A percentile compares a stretch with the other conserved stretches of the same genome.
phyloP scores from a whole-genome alignment of 23 tunicate genomes.

The Botrylloides violaceus region DNA sequence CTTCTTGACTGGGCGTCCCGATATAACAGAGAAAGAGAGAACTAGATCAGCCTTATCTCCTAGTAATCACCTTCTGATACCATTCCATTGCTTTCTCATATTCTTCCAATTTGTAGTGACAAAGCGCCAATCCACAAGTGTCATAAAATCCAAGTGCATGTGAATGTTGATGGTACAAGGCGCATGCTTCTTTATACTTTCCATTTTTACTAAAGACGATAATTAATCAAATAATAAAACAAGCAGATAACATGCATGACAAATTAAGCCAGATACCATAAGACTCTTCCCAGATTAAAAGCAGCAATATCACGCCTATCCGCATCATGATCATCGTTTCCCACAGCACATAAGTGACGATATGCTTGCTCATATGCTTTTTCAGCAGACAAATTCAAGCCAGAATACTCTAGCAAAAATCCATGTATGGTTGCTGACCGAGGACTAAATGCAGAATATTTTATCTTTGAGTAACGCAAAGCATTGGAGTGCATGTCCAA shows the following conservation, averaged over 20 bases:
- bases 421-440: conserved; percentile 60
- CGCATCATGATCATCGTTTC: conserved; percentile 2
- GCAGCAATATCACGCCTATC: conserved; percentile 5
- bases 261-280: conserved; percentile 26
- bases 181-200: conserved; percentile 17
- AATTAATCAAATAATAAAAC: not conserved
- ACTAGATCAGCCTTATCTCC: too few relatives aligned
- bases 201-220: conserved; percentile 24
- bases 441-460: too few relatives aligned
- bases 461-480: too few relatives aligned
- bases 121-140: conserved; percentile 27
- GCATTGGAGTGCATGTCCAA: too few relatives aligned
- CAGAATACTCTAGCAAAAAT: conserved; percentile 63
- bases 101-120: not conserved
- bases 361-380: conserved; percentile 36
- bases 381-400: conserved; percentile 58
- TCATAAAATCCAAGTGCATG: conserved; percentile 8
- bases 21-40: too few relatives aligned
- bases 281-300: conserved; percentile 28
- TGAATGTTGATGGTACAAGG: conserved; percentile 8
- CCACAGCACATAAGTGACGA: not conserved
- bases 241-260: too few relatives aligned
- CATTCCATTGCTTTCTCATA: conserved; percentile 20
- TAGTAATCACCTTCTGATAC: conserved; percentile 19
- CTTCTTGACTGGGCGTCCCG: too few relatives aligned